These are phyloP conservation scores for Synergus umbraculus DNA, from an alignment of 2,888 invertebrate genomes.

Conservation along the genomic window DNA sequence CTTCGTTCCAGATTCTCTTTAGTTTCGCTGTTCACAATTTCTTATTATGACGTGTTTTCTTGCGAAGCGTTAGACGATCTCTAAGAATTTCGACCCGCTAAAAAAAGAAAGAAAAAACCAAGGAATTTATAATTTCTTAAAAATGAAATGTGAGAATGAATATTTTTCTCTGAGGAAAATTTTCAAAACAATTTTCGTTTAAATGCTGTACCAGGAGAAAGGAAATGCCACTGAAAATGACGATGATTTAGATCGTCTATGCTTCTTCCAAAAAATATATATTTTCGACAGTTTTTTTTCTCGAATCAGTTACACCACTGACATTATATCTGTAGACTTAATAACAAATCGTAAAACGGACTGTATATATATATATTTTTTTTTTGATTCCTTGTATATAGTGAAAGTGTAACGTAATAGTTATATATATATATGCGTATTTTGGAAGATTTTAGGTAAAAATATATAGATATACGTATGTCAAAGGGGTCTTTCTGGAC, in stretches of 20 bases:
- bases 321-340: slow-evolving; percentile 16
- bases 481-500: too few species aligned
- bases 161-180: not conserved
- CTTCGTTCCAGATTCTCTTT: slow-evolving; percentile 43
- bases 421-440: slow-evolving; percentile 54
- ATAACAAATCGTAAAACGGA: slow-evolving; percentile 26
- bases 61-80: slow-evolving; percentile 54
- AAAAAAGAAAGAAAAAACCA: not conserved
- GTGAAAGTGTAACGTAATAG: slow-evolving; percentile 52
- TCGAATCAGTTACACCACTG: slow-evolving; percentile 1
- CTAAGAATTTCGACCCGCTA: slow-evolving; percentile 37
- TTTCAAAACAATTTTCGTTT: not conserved
- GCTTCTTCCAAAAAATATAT: not conserved
- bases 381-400: slow-evolving; percentile 59
- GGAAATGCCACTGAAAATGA: not conserved
- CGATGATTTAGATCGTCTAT: not conserved
- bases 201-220: not conserved
- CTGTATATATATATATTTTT: slow-evolving; percentile 52
- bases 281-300: not conserved
- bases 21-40: slow-evolving; percentile 54
- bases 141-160: not conserved
- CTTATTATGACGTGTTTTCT: slow-evolving; percentile 43
- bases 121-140: not conserved
- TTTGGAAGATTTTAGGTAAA: slow-evolving; percentile 48
- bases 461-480: slow-evolving; percentile 51